Base-by-base conservation (phyloP, 2,113 vertebrate genomes). In the Caranx ignobilis region DNA sequence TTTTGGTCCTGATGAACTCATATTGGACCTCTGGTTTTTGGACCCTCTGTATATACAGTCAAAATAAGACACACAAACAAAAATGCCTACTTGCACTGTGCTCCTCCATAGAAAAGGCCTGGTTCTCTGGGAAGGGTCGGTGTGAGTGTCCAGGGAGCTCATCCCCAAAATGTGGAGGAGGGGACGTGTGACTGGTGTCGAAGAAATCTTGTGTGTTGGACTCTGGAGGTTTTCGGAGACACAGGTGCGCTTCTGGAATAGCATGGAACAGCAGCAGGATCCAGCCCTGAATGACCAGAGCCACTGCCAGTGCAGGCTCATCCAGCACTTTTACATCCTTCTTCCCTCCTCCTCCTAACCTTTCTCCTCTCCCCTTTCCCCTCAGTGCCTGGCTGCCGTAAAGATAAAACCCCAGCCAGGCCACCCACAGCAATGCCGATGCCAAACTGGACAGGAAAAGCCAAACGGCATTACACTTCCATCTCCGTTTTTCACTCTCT, bases 401-500 rank as follows among this genome's bases (percentile, higher is more conserved):
- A 8, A 99, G 96, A 79, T 99, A 99, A 95, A 99, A 97, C 65
- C 96, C 96, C 81, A 98, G 92, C 98, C 98, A 99, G 79, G 97
- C 96, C 1, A 96, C 96, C 98, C 98, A 99, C 35, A 99, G 95
- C 73, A 99, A 85, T 31, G 96, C 81, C 1, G 97, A 98, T 3
- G 97, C 93, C 26, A 98, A 91, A 55, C 96, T 95, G 0, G 97
- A 96, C 77, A 98, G 81, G 83, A 99, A 96, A 68, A 99, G 93
- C 94, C 97, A 98, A 39, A 95, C 93, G 4, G 96, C 97, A 0
- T 97, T 98, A 59, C 97, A 96, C 87, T 97, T 97, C 97, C 97
- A 99, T 61, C 95, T 95, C 87, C 93, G 93, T 48, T 90, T 94
- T 66, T 92, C 91, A 35, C 94, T 95, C 32, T 95, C 96, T 34